These are phyloP conservation scores for Theristicus caerulescens DNA, from an alignment of 2,113 vertebrate genomes.

Conservation along the genomic window DNA sequence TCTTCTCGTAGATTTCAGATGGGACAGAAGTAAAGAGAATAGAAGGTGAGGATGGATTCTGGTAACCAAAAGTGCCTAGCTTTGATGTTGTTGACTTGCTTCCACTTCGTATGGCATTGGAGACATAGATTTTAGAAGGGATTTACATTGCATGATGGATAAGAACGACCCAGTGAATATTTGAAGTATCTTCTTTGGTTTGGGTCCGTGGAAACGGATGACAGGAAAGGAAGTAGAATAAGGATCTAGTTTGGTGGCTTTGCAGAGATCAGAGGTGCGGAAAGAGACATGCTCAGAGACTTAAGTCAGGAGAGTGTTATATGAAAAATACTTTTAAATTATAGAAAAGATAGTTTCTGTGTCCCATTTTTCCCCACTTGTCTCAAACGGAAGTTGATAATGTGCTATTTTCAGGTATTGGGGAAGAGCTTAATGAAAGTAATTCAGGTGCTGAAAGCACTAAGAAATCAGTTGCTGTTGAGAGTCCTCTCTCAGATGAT, in stretches of 20 bases:
- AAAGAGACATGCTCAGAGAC: not conserved
- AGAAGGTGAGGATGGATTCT: not conserved
- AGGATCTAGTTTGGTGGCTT: not conserved
- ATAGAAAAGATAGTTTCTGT: not conserved
- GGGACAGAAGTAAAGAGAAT: not conserved
- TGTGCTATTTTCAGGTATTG: conserved; percentile 39
- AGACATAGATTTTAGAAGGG: not conserved
- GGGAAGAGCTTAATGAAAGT: conserved; percentile 51
- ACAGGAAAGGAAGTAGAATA: not conserved
- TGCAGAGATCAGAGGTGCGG: not conserved
- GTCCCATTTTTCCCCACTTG: not conserved
- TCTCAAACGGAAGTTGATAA: not conserved
- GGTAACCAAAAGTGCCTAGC: not conserved
- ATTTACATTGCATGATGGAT: not conserved
- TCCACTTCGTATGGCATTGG: not conserved
- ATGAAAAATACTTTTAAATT: not conserved
- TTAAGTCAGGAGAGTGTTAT: not conserved
- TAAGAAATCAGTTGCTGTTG: conserved; percentile 36
- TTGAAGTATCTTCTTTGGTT: not conserved
- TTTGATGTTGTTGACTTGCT: not conserved
- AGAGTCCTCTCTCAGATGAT: not conserved
- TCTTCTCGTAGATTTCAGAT: not conserved
- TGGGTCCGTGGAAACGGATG: not conserved
- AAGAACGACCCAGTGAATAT: not conserved
- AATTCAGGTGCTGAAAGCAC: conserved; percentile 50